Evolutionary conservation across 1,140 invertebrate species (phyloP), one percentile per base, ranked within the genome.

Genomic region (Mizuhopecten yessoensis): DNA sequence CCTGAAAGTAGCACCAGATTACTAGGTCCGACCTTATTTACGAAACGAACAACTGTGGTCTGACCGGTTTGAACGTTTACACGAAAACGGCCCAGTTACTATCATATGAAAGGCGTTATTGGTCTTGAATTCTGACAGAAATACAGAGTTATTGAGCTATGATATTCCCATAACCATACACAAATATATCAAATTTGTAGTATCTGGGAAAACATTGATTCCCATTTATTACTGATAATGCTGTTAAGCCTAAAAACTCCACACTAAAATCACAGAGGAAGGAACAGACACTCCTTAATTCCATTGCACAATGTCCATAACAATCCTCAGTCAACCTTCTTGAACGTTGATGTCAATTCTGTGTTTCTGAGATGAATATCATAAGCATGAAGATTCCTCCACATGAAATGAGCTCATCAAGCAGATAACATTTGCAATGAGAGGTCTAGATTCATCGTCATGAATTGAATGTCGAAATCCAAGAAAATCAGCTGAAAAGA

Each of bases 271-370:
- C 57, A 75, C 57, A 75, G 57, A 29, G 23, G 29, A 75, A 17
- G 57, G 17, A 75, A 49, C 45, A 23, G 20, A 5, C 3, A 17
- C 20, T 20, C 57, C 7, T 75, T 5, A 75, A 75, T 75, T 75
- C 57, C 57, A 75, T 75, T 75, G 57, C 57, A 75, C 57, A 75
- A 57, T 29, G 57, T 75, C 57, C 57, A 75, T 75, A 75, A 75
- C 23, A 5, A 75, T 75, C 57, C 1, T 75, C 57, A 75, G 57
- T 75, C 57, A 2, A 75, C 9, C 17, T 5, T 75, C 57, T 75
- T 75, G 57, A 75, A 45, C 29, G 5, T 0, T 75, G 57, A 75
- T 75, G 29, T 29, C 23, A 0, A 75, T 75, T 75, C 23, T 29
- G n/a, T 75, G 29, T 9, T 23, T 49, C 45, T 20, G 45, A 49